Base-by-base conservation (phyloP, 2,888 invertebrate genomes). In the Euzetes globulus region DNA sequence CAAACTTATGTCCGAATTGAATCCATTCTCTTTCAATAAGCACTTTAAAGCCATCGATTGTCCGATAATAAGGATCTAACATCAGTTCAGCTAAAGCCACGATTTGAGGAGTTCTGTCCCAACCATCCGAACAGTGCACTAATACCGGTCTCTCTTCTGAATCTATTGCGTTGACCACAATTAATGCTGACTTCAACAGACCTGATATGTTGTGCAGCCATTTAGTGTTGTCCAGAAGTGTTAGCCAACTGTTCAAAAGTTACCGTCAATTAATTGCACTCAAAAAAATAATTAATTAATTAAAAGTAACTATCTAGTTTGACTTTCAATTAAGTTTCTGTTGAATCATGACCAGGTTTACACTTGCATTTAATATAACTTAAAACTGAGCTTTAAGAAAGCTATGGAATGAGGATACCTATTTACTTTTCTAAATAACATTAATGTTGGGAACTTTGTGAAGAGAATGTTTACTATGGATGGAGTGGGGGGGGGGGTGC, bases 61-160 rank as follows among this genome's bases (percentile, higher is more conserved):
- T 98, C 79, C 98, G 86, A 83, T 98, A 98, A 84, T 89, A 90
- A 0, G 96, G 94, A 86, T 98, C 98, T 52, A 97, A 86, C 81
- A 97, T 85, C 58, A 98, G 86, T 84, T 97, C 91, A 17, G 94
- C 93, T 72, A 97, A 86, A 55, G 96, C 91, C 19, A 94, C 92
- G 78, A 99, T 91, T 85, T 99, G 98, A 65, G 98, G 93, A 75
- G 98, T 99, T 79, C 98, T 87, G 85, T 99, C 98, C 98, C 98
- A 98, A 68, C 98, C 98, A 85, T 98, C 98, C 2, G 95, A 95
- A 84, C 98, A 98, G 84, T 98, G 98, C 13, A 99, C 95, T 77
- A 99, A 86, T 73, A 95, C 97, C 9, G 96, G 94, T 71, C 93
- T 87, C 22, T 88, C 91, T 76, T 91, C 91, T 72, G 87, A 86